Evolutionary conservation across 2,888 invertebrate genomes (phyloP).

Genomic region (Pasiphila rectangulata): DNA sequence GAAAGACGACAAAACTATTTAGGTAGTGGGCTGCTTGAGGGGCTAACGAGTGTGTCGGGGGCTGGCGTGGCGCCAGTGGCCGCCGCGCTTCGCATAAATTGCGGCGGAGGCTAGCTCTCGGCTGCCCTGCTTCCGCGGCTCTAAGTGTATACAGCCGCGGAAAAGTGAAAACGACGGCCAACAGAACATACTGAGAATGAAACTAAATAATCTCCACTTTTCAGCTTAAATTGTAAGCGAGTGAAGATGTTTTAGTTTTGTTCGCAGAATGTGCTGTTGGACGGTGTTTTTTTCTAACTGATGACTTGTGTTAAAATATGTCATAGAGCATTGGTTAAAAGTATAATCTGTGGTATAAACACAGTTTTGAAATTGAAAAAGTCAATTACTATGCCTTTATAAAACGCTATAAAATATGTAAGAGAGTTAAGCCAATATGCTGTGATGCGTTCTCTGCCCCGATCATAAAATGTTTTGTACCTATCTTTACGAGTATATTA

Average conservation of each 20-base stretch:
- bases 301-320: too few relatives aligned
- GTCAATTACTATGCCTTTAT: too few relatives aligned
- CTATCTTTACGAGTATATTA: too few relatives aligned
- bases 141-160: conserved; percentile 23
- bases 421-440: too few relatives aligned
- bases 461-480: too few relatives aligned
- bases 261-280: too few relatives aligned
- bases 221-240: not conserved
- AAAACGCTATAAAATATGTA: too few relatives aligned
- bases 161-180: conserved; percentile 52
- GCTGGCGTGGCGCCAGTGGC: conserved; percentile 59
- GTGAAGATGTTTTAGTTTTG: not conserved
- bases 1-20: conserved; percentile 67
- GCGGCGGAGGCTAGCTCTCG: conserved; percentile 42
- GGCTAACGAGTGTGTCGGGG: conserved; percentile 62
- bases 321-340: too few relatives aligned
- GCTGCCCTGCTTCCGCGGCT: conserved; percentile 29
- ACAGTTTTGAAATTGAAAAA: too few relatives aligned
- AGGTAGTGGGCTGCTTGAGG: conserved; percentile 52
- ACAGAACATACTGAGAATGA: conserved; percentile 21
- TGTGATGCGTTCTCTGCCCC: too few relatives aligned
- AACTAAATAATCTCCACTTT: conserved; percentile 9
- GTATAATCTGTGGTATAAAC: too few relatives aligned
- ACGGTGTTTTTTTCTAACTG: too few relatives aligned
- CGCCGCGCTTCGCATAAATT: conserved; percentile 52